Conservation (phyloP, 2,113 vertebrate species). For the Coreoperca whiteheadi region DNA sequence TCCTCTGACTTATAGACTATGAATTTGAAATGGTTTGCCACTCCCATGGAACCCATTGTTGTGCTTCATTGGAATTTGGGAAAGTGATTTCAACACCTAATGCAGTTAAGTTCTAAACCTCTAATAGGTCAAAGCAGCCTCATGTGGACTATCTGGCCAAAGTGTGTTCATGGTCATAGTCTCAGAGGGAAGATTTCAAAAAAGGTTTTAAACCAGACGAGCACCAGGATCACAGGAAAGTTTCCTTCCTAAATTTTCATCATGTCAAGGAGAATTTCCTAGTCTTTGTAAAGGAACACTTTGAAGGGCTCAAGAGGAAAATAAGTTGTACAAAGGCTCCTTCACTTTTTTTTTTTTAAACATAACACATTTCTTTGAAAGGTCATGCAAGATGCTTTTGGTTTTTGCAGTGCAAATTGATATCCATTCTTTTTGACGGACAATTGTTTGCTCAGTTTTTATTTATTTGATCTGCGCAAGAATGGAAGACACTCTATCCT, state of each 20-base stretch:
- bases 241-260: slow-evolving; percentile 13
- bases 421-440: too few relatives aligned
- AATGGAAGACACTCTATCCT: not conserved
- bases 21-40: slow-evolving; percentile 55
- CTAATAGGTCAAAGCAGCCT: slow-evolving; percentile 25
- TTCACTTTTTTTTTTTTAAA: not conserved
- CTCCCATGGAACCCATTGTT: slow-evolving; percentile 45
- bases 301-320: slow-evolving; percentile 20
- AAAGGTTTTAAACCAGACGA: not conserved
- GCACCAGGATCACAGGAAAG: not conserved
- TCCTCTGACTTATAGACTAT: slow-evolving; percentile 58
- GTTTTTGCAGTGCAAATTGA: not conserved
- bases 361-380: not conserved
- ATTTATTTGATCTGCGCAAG: not conserved
- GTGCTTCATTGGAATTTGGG: slow-evolving; percentile 39
- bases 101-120: slow-evolving; percentile 5
- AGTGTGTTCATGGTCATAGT: slow-evolving; percentile 1
- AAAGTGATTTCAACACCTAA: slow-evolving; percentile 44
- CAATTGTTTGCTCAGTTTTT: not conserved
- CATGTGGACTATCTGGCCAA: slow-evolving; percentile 4
- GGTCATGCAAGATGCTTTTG: not conserved
- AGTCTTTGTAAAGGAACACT: slow-evolving; percentile 22
- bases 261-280: slow-evolving; percentile 7
- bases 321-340: not conserved
- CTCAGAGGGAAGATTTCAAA: not conserved